Evolutionary conservation across 1,140 invertebrate genomes (phyloP).

Genomic region (Planococcus citri): DNA sequence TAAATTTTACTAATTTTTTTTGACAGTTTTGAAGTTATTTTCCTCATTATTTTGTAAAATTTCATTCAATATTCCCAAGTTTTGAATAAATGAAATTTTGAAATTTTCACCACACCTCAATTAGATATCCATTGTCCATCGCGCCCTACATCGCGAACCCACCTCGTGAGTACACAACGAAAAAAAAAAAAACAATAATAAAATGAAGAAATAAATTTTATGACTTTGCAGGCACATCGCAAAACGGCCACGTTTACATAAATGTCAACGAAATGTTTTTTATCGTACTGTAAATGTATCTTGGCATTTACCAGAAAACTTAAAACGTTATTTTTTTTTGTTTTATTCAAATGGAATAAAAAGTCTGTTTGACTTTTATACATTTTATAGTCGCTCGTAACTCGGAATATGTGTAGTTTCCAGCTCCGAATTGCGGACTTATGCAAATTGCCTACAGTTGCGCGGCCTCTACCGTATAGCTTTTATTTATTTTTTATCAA

Average conservation of each 20-base stretch:
- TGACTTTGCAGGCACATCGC: not conserved
- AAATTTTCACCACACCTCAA: no score
- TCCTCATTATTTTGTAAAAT: no score
- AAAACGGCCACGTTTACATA: not conserved
- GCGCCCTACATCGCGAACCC: no score
- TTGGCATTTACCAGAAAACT: slow-evolving; percentile 7
- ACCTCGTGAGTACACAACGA: no score
- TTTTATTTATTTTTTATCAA: slow-evolving; percentile 9
- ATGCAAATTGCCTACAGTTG: not conserved
- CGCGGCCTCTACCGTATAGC: not conserved
- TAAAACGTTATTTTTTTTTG: not conserved
- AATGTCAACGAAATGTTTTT: slow-evolving; percentile 7
- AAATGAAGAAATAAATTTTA: slow-evolving; percentile 1
- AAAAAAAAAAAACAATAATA: not conserved
- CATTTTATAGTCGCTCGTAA: slow-evolving; percentile 7
- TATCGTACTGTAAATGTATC: slow-evolving; percentile 7
- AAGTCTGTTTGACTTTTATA: slow-evolving; percentile 7
- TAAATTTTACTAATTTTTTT: no score
- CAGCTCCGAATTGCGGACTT: not conserved
- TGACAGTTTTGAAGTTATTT: no score
- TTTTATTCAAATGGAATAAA: not conserved
- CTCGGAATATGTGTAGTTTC: not conserved
- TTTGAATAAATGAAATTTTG: no score
- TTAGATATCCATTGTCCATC: no score
- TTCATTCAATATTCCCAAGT: no score